These are phyloP conservation scores for Leptodactylus fuscus DNA, from an alignment of 2,113 vertebrate species.

Conservation along the genomic window DNA sequence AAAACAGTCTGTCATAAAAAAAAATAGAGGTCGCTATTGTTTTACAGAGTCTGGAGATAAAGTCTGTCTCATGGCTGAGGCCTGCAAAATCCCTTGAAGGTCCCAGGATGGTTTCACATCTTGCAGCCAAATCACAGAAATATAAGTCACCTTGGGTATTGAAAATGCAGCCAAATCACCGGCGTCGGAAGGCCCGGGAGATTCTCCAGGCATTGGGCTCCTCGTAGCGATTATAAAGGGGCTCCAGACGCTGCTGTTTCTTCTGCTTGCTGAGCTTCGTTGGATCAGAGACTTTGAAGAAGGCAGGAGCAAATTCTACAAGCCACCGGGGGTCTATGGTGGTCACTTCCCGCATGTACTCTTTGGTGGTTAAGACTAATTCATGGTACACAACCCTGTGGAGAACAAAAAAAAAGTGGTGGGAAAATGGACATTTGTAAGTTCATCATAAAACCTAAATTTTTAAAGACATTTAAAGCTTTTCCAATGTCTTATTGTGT, in stretches of 20 bases:
- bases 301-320: constrained; percentile 94
- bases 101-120: background rate
- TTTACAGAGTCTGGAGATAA: background rate
- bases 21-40: background rate
- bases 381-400: constrained; percentile 97
- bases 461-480: too few species aligned
- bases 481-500: too few species aligned
- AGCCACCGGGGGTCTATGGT: constrained; percentile 98
- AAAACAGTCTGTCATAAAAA: background rate
- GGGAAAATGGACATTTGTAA: too few species aligned
- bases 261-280: constrained; percentile 99
- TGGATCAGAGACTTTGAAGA: constrained; percentile 98
- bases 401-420: fast-evolving
- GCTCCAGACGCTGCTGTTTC: constrained; percentile 95
- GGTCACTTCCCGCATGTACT: constrained; percentile 98
- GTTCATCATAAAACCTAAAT: too few species aligned
- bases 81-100: too few species aligned
- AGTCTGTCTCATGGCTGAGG: too few species aligned
- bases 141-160: too few species aligned
- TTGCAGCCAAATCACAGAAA: too few species aligned
- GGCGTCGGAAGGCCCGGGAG: constrained; percentile 90
- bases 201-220: constrained; percentile 98
- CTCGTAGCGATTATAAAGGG: constrained; percentile 96
- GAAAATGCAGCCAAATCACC: too few species aligned
- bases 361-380: constrained; percentile 96